Base-by-base conservation (phyloP, 2,113 vertebrate species). In the Oncorhynchus nerka region DNA sequence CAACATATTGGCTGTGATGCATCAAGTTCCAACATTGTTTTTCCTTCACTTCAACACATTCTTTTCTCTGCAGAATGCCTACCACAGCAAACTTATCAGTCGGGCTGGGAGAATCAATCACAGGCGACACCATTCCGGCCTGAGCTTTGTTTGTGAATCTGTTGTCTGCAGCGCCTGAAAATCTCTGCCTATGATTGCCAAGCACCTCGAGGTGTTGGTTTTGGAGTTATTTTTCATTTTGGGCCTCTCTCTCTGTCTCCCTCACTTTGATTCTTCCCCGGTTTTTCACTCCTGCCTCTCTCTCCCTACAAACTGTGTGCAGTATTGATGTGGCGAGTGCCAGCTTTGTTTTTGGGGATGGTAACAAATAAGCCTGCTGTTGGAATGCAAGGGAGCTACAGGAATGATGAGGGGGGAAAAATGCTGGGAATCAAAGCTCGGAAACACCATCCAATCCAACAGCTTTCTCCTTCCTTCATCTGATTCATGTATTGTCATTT, bases 91-190 rank as follows among this genome's bases (percentile, higher is more conserved):
- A 92, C 76, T 85, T 91, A 91, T 90, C 88, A 89, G 83, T 88
- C 20, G 69, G 79, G 81, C 81, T 80, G 80, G 84, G 75, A 73
- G 84, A 90, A 92, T 93, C 90, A 90, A 93, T 91, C 91, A 90
- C 70, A 57, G 81, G 71, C 75, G 79, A 89, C 87, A 86, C 84
- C 87, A 90, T 87, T 86, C 77, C 71, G 79, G 76, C 86, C 86
- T 83, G 74, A 85, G 79, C 80, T 84, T 86, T 91, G 83, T 90
- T 89, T 90, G 79, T 45, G 78, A 89, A 85, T 89, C 83, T 89
- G 89, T 86, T 89, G 91, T 93, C 90, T 88, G 84, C 81, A 75
- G 83, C 80, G 79, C 74, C 84, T 83, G 86, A 79, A 88, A 88
- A 90, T 81, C 84, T 79, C 75, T 79, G 34, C 69, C 80, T 89